Percentiles rank a stretch among this genome's conserved stretches.
Conservation (phyloP, 2,888 invertebrate species). For the Lasioglossum morio region DNA sequence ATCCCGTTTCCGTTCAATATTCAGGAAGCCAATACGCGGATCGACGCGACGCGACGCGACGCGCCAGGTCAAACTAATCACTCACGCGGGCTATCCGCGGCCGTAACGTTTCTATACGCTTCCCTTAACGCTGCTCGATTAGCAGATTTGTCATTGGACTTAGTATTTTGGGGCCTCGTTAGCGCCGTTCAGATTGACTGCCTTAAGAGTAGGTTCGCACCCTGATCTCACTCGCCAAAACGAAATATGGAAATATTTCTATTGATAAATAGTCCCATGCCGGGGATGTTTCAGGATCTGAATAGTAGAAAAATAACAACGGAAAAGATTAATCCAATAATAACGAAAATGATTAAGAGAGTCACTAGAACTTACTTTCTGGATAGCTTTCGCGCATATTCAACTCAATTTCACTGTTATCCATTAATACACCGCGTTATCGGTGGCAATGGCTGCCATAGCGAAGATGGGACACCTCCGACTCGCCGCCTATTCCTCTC, state of each 20-base stretch:
- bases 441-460: slow-evolving; percentile 68
- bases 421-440: slow-evolving; percentile 65
- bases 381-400: background rate
- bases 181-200: background rate
- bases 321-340: no score
- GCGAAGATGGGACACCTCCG: slow-evolving; percentile 59
- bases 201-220: background rate
- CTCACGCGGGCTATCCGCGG: slow-evolving; percentile 57
- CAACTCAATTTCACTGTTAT: background rate
- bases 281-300: no score
- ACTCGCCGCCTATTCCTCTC: background rate
- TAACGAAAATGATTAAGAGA: no score
- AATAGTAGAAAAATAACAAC: no score
- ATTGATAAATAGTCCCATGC: no score
- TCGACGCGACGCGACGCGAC: background rate
- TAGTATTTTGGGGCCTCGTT: slow-evolving; percentile 63
- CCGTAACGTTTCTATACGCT: slow-evolving; percentile 67
- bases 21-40: slow-evolving; percentile 55
- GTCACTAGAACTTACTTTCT: background rate
- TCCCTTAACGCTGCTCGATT: slow-evolving; percentile 72
- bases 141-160: slow-evolving; percentile 78
- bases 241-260: no score
- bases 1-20: slow-evolving; percentile 69
- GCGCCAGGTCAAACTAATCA: slow-evolving; percentile 68
- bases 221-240: no score